Percentiles rank a stretch among this genome's conserved stretches.
These are phyloP conservation scores for Phoeniculus purpureus DNA, from an alignment of 2,797 vertebrate species.

Conservation along the genomic window DNA sequence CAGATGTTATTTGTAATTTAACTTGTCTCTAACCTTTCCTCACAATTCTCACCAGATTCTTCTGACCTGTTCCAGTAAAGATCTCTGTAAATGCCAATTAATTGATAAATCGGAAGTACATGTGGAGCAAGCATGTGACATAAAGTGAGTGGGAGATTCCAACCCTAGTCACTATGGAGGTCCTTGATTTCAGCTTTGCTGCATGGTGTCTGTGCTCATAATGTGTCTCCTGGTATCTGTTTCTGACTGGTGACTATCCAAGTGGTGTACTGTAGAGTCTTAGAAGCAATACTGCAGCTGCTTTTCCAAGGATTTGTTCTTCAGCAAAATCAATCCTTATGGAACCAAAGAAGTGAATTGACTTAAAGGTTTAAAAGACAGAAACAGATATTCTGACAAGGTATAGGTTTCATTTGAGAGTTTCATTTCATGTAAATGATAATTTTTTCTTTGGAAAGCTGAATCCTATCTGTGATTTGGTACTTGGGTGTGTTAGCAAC, in stretches of 20 bases:
- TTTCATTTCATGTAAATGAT: neutral
- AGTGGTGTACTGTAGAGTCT: neutral
- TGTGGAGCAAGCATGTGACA: neutral
- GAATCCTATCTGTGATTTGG: neutral
- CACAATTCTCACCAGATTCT: conserved; percentile 8
- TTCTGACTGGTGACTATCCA: neutral
- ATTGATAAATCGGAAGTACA: neutral
- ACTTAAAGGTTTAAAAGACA: neutral
- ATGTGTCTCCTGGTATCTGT: neutral
- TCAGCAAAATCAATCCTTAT: neutral
- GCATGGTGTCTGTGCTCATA: neutral
- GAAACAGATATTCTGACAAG: neutral
- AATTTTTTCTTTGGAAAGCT: neutral
- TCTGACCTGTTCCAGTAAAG: neutral
- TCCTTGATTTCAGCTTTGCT: neutral
- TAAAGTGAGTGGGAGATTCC: neutral
- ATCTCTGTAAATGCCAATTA: conserved; percentile 22
- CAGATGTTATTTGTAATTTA: conserved; percentile 22
- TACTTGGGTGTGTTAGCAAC: neutral
- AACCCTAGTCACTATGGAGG: neutral
- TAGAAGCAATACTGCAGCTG: neutral
- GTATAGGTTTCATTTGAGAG: neutral
- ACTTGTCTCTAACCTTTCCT: conserved; percentile 1
- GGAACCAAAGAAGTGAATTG: neutral
- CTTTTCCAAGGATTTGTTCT: neutral